Percentiles rank a stretch among this genome's conserved stretches.
phyloP scores from a whole-genome alignment of 2,113 vertebrate species.

The Tenrec ecaudatus region DNA sequence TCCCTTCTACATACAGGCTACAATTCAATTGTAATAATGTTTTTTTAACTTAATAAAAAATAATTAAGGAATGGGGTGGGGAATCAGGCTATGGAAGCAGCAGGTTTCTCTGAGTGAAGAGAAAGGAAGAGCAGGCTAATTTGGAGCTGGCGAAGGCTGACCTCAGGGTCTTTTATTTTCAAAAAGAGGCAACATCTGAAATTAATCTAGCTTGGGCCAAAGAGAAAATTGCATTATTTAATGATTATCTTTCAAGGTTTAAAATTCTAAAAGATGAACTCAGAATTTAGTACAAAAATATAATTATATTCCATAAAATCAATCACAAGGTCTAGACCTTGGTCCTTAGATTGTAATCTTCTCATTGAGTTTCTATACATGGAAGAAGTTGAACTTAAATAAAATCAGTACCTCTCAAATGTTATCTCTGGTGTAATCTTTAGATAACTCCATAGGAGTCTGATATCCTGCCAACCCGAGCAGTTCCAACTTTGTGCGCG shows the following conservation, averaged over 20 bases:
- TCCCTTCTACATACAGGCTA: background rate
- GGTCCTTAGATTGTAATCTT: background rate
- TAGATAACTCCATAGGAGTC: background rate
- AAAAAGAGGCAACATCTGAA: constrained; percentile 69
- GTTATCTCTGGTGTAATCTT: background rate
- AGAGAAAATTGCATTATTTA: constrained; percentile 82
- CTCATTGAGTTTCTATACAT: background rate
- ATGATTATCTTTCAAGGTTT: constrained; percentile 83
- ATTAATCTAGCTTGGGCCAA: constrained; percentile 75
- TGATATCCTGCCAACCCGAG: background rate
- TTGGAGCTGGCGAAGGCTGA: constrained; percentile 62
- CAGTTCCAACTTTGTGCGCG: background rate
- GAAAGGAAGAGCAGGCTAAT: constrained; percentile 61
- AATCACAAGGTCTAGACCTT: background rate
- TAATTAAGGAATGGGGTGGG: background rate
- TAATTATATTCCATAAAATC: background rate
- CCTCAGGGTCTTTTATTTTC: constrained; percentile 68
- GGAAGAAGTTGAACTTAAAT: background rate
- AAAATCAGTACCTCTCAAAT: background rate
- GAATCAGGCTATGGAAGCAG: constrained; percentile 51
- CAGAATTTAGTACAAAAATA: constrained; percentile 78
- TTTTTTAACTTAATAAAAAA: background rate
- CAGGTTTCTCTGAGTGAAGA: constrained; percentile 62
- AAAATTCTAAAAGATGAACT: constrained; percentile 84
- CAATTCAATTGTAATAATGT: background rate